Base-by-base conservation (phyloP, 2,888 invertebrate genomes). In the Eretmocerus hayati region DNA sequence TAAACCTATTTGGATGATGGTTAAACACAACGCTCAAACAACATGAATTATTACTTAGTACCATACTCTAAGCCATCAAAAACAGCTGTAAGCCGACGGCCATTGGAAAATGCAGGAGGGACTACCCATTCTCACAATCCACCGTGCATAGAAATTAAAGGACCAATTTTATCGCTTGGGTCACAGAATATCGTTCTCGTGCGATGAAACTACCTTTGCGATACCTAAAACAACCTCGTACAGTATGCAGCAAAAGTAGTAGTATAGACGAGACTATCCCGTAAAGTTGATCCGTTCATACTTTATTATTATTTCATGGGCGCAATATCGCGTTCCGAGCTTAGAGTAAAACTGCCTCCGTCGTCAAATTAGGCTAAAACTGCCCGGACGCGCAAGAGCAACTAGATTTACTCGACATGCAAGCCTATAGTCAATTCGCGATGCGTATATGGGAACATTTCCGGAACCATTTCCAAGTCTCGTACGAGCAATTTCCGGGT, bases 281-380 rank as follows among this genome's bases (percentile, higher is more conserved):
- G 61, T 69, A 69, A 70, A 70, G 64, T 63, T 69, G 67, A 71
- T 69, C 69, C 69, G 62, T 68, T 68, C 66, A 67, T 66, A 64
- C 61, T 71, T 71, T 71, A 70, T 71, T 70, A 69, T 71, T 69
- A 70, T 71, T 69, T 71, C 64, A 66, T 63, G 59, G 58, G 54
- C 53, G 68, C 65, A 68, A 70, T 69, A 69, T 66, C 64, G 62
- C 60, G n/a, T n/a, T n/a, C n/a, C n/a, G 53, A 61, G 59, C 59
- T 62, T 61, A 59, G 59, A 19, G 36, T 18, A 19, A 20, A 19
- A 20, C 8, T 8, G 23, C 19, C 2, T 18, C 26, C 56, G 60
- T 65, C 69, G 63, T 70, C 60, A 67, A 70, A 69, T 70, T 69
- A 70, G 64, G n/a, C 61, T 56, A 58, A 62, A 68, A 69, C 64